Base-by-base conservation (phyloP, 2,888 invertebrate species). In the Drosophila anceps region DNA sequence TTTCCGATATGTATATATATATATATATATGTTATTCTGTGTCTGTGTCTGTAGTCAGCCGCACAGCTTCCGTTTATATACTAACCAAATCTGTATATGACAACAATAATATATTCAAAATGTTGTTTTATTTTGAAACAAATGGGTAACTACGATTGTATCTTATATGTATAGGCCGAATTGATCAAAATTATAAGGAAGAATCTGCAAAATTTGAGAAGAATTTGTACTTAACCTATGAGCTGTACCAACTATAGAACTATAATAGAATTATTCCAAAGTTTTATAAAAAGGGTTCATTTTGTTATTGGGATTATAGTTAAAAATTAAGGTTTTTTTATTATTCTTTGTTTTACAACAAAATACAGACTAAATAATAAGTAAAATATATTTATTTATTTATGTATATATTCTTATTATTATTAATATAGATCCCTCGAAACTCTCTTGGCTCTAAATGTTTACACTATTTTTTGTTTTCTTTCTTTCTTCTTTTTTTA, bases 351-450 rank as follows among this genome's bases (percentile, higher is more conserved):
- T 90, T 89, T 79, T 90, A 90, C 85, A 86, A 90, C 85, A 90
- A 85, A 90, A 86, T 86, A 86, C 85, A 86, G 91, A 85, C 85
- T 85, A 85, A 85, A 85, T 85, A 85, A 85, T 85, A 85, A 90
- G 89, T 85, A 90, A 85, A 85, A 90, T 89, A 85, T 90, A 85
- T 90, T 83, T 87, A 87, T 85, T 81, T 85, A 81, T 89, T 65
- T 77, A 70, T 84, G 79, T 76, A 57, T 69, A 81, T 80, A 78
- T 76, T 89, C 86, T 89, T 89, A 89, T 90, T 90, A 86, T 80
- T 82, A 81, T 76, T 89, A 84, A 81, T 87, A 81, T 76, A 84
- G 88, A 90, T 81, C 88, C 88, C 88, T 77, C 70, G 73, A 70
- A 80, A 81, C 65, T 79, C 76, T 62, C 48, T 67, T 73, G 77